phyloP scores from a whole-genome alignment of 2,113 vertebrate genomes.

The Myiozetetes cayanensis region DNA sequence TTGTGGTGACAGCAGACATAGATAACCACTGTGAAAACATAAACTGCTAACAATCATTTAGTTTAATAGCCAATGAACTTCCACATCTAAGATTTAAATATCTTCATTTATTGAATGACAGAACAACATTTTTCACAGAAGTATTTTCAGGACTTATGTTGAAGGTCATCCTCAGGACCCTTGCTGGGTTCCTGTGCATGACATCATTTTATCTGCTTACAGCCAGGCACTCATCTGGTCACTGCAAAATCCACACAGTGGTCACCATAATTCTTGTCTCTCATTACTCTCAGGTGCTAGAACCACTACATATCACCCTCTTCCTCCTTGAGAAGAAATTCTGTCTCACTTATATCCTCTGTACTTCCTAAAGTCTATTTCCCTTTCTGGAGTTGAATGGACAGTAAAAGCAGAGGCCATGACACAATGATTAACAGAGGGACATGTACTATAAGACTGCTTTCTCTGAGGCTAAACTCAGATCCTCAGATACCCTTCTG shows the following conservation, averaged over 20 bases:
- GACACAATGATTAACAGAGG: neutral
- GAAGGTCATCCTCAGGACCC: neutral
- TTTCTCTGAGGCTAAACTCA: neutral
- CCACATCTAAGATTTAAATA: neutral
- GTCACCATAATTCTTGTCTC: neutral
- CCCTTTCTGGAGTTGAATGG: neutral
- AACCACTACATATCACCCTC: neutral
- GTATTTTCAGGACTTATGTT: neutral
- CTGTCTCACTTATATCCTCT: neutral
- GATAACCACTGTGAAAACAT: neutral
- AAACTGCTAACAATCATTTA: neutral
- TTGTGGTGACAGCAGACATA: neutral
- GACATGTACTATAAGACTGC: neutral
- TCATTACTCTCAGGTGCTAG: neutral
- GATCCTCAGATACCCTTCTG: neutral
- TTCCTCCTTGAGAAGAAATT: neutral
- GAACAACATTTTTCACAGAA: neutral
- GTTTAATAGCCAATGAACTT: neutral
- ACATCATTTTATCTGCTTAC: neutral
- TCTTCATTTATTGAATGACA: neutral
- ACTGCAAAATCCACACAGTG: neutral
- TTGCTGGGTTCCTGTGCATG: neutral
- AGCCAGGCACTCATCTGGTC: neutral
- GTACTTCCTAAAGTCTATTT: neutral
- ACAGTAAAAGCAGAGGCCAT: neutral